Base-by-base conservation (phyloP, 2,113 vertebrate genomes). In the Macroglossus sobrinus region DNA sequence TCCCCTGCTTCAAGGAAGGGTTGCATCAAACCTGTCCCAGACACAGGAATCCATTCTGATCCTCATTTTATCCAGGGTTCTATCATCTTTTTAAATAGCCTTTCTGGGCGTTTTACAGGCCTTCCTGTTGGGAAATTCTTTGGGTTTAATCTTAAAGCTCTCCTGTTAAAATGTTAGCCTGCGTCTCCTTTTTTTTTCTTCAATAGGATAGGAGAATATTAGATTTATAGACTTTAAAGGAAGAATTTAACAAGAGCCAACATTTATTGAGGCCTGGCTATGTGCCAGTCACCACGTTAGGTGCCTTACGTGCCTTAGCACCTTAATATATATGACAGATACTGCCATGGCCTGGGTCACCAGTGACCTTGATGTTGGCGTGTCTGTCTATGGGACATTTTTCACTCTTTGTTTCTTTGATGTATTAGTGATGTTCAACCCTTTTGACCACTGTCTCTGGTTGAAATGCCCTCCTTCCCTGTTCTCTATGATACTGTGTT, bases 71-170 rank as follows among this genome's bases (percentile, higher is more conserved):
- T 75, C 19, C 14, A 59, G 63, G 43, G n/a, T 85, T 81, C 75
- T 96, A 33, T 64, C 57, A 47, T 89, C 50, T 40, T 84, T 95
- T 84, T 79, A 82, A 59, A 53, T 84, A 82, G 74, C 35, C 59
- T 87, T 89, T 55, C 8, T 40, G 53, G 76, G 30, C 3, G 3
- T 79, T 95, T 93, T 89, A 53, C 8, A 94, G 64, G 30, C n/a
- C 64, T 96, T 88, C 69, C 57, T 96, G 79, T 69, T 18, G 28
- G 89, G 66, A 85, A 97, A 86, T 74, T 93, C 96, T 96, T 80
- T 80, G 64, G 57, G 61, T 93, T 96, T 96, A 38, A 94, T 84
- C 79, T 92, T 92, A 72, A 84, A 84, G 30, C 74, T 92, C 84
- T 78, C 57, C n/a, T 68, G 57, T 94, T 90, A 93, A 89, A 95